Base-by-base conservation (phyloP, 2,888 invertebrate species). In the Chloroclysta siterata region DNA sequence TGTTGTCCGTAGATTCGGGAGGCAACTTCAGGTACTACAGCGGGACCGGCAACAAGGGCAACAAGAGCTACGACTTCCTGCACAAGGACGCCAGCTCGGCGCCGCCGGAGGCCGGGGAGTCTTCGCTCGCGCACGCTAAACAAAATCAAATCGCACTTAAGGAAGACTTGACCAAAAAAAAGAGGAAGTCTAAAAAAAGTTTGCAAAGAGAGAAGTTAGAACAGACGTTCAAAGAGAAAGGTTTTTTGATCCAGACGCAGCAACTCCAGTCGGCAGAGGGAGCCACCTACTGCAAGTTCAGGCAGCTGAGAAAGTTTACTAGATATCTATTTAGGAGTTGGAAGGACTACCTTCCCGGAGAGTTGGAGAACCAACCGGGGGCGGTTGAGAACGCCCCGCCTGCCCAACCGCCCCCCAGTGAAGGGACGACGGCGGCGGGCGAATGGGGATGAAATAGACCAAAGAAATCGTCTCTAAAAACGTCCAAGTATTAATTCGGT, bases 251-350 rank as follows among this genome's bases (percentile, higher is more conserved):
- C 60, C 98, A 98, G 82, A 98, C 98, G 0, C 98, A 98, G 82
- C 98, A 98, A 81, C 88, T 98, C 55, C 97, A 98, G 80, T 97
- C 97, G 0, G 98, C 98, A 0, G 98, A 98, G 81, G 98, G 98
- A 0, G 98, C 98, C 0, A 98, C 98, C 0, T 98, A 98, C 79
- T 98, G 98, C 85, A 98, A 98, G 84, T 98, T 98, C 82, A 90
- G 98, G 52, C 98, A 98, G 81, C 89, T 98, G 29, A 94, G 97
- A 70, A 98, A 98, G 84, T 98, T 98, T 80, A 98, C 98, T 0
- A 94, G 98, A 56, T 98, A 98, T 82, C 90, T 98, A 68, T 98
- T 98, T 78, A 94, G 98, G 74, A 98, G 97, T 81, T 98, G 98
- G 98, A 98, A 98, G 86, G 97, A 98, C 81, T 97, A 98, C 82